Evolutionary conservation across 2,113 vertebrate species (phyloP), one percentile per base, ranked within the genome.

Genomic region (Stigmatopora nigra): DNA sequence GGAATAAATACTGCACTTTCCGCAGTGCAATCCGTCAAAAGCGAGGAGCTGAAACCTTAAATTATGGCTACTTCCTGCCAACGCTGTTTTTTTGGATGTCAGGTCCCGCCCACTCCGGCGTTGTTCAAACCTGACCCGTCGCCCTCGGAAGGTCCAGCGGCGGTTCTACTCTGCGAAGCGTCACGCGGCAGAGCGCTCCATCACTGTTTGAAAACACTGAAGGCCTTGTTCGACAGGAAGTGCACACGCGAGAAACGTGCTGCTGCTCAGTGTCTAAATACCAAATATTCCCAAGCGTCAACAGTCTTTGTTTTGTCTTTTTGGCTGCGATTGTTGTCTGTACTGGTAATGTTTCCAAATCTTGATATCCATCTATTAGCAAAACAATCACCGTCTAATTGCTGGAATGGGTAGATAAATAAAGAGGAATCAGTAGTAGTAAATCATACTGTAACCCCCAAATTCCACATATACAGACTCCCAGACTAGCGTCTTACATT

Each of bases 31-130:
- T 91, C 86, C 69, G 80, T 84, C 88, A 87, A 79, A 84, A 75
- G 78, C 69, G 72, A 80, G 73, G 81, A 80, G 82, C 79, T 78
- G 88, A 58, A 73, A 86, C 88, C 85, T 90, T 91, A 90, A 92
- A 90, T 90, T 88, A 91, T 90, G 74, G 53, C 78, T 84, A 89
- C 89, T 91, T 91, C 89, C 89, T 84, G 84, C 77, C 77, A 85
- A 78, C 75, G 68, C 69, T 75, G 81, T 73, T 14, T 78, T 78
- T 68, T 77, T 72, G 65, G 84, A 72, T 77, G 64, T 68, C 60
- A 31, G 72, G 72, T 74, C 56, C 41, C 70, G 81, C 63, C 64
- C 64, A 73, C 80, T 79, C 77, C 78, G 85, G 76, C 76, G 79
- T 67, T 65, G 8, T 25, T 25, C 11, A 19, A 44, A 22, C 11